Evolutionary conservation across 2,113 vertebrate genomes (phyloP).

Genomic region (Semnopithecus entellus): DNA sequence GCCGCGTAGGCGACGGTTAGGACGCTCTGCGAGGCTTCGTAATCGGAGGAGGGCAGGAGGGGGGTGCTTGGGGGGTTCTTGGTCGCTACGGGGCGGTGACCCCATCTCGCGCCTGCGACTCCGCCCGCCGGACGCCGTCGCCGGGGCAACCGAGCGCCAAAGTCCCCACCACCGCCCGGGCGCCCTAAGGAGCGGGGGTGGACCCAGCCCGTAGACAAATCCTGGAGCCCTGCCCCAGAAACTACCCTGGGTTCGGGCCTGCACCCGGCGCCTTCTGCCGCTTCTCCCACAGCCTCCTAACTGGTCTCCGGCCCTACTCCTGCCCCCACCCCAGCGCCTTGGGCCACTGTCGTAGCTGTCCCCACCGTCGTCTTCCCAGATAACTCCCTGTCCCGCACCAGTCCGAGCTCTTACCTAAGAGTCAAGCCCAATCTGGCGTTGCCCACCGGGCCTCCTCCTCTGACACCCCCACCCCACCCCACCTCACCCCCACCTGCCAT

Average conservation of each 20-base stretch:
- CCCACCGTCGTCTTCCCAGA: not conserved
- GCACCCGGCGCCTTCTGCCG: not conserved
- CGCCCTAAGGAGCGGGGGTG: fast-evolving
- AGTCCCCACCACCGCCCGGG: fast-evolving
- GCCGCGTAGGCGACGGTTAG: not conserved
- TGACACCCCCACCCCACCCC: fast-evolving
- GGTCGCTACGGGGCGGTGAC: fast-evolving
- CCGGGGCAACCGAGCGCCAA: not conserved
- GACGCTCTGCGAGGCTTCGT: fast-evolving
- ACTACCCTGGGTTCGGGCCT: too few species aligned
- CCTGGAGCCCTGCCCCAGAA: not conserved
- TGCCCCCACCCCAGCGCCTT: too few species aligned
- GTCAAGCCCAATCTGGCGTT: too few species aligned
- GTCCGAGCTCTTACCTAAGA: not conserved
- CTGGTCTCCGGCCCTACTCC: not conserved
- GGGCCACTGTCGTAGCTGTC: too few species aligned
- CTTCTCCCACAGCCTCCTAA: not conserved
- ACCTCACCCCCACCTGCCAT: too few species aligned
- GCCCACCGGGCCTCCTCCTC: not conserved
- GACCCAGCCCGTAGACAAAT: fast-evolving
- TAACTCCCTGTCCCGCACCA: fast-evolving
- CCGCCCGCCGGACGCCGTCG: not conserved
- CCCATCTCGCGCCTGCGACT: not conserved
- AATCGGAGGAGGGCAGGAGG: fast-evolving
- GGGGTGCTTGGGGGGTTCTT: not conserved